A percentile compares a stretch with the other conserved stretches of the same genome.
Evolutionary conservation across 2,888 invertebrate genomes (phyloP).

Genomic region (Anarsia innoxiella): DNA sequence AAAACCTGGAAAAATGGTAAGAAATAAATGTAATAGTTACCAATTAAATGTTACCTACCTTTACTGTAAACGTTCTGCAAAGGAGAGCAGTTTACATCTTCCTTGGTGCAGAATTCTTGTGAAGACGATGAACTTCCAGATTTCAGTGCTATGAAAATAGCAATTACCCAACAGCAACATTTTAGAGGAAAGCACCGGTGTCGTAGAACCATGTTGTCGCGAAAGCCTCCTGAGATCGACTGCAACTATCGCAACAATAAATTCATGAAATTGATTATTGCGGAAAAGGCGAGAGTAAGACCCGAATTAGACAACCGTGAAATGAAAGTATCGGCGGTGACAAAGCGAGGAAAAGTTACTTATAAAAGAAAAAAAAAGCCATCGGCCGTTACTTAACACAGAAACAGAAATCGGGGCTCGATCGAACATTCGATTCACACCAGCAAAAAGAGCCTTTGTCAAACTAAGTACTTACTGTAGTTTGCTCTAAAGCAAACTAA

Average conservation of each 20-base stretch:
- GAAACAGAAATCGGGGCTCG: no score
- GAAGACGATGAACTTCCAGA: constrained; percentile 25
- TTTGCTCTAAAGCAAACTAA: no score
- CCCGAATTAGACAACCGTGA: constrained; percentile 42
- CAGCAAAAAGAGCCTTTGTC: no score
- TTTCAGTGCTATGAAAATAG: constrained; percentile 33
- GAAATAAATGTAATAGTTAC: not conserved
- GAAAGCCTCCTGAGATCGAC: constrained; percentile 34
- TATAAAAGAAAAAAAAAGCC: no score
- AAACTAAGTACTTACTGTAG: no score
- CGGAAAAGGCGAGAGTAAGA: constrained; percentile 37
- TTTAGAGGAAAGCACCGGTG: constrained; percentile 37
- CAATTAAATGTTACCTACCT: constrained; percentile 27
- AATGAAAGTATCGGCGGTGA: no score
- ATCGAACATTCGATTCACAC: no score
- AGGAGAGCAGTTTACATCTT: constrained; percentile 30
- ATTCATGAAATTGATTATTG: constrained; percentile 47
- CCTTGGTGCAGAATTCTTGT: constrained; percentile 42
- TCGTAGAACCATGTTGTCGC: constrained; percentile 43
- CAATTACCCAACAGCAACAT: constrained; percentile 41
- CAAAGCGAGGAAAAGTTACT: no score
- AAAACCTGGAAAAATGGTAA: no score
- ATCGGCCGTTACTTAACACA: no score
- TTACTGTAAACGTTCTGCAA: constrained; percentile 29
- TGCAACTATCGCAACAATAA: constrained; percentile 26